Conservation (phyloP, 2,888 invertebrate genomes). For the Drosophila longiperda region DNA sequence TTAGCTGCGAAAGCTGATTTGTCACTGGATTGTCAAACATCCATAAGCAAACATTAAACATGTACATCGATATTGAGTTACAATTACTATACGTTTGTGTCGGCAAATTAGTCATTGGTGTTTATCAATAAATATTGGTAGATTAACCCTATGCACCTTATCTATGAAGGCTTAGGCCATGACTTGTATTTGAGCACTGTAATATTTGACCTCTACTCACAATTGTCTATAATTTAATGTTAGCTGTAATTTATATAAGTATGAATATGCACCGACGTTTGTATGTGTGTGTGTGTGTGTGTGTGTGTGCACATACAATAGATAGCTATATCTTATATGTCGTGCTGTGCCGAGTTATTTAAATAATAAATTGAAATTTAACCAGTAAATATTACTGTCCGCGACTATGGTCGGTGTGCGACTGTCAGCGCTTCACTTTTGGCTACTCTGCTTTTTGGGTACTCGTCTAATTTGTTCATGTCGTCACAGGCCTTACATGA, state of each 20-base stretch:
- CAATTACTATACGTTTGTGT: not conserved
- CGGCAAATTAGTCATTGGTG: constrained; percentile 3
- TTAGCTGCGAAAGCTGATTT: constrained; percentile 26
- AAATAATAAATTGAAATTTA: constrained; percentile 40
- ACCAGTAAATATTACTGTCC: constrained; percentile 57
- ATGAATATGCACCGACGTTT: constrained; percentile 5
- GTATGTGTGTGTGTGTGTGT: constrained; percentile 13
- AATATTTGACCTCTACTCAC: constrained; percentile 66
- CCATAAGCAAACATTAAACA: constrained; percentile 22
- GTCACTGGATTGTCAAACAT: constrained; percentile 36
- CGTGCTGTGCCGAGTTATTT: constrained; percentile 39
- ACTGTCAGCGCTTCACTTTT: constrained; percentile 56
- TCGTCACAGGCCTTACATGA: constrained; percentile 65
- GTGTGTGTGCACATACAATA: constrained; percentile 32
- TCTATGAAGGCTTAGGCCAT: constrained; percentile 15
- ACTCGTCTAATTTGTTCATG: constrained; percentile 25
- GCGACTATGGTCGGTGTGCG: constrained; percentile 66
- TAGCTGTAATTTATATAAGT: constrained; percentile 35
- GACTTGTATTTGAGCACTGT: constrained; percentile 25
- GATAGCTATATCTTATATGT: constrained; percentile 12
- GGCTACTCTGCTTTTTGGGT: constrained; percentile 20
- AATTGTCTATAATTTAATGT: constrained; percentile 79
- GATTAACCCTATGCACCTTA: constrained; percentile 15
- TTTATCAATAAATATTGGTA: constrained; percentile 9
- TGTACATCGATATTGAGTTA: constrained; percentile 14